Evolutionary conservation across 53 echinoderm and acorn worm species (phyloP).

Genomic region (Henricia sp.): DNA sequence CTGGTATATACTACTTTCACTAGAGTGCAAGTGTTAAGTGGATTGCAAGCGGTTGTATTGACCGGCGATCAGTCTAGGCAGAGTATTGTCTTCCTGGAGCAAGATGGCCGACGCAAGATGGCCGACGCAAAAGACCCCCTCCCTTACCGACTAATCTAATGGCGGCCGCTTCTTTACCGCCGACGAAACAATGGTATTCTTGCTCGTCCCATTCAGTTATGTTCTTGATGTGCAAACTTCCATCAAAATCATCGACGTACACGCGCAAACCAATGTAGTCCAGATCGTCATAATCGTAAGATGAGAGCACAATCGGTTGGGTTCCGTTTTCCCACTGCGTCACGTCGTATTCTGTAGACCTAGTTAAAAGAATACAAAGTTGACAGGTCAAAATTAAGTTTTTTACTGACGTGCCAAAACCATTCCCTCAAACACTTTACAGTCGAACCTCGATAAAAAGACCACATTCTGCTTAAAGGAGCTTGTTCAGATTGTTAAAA

Average conservation of each 20-base stretch:
- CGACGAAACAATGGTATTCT: background rate
- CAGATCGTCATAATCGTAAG: background rate
- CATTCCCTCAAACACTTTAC: no score
- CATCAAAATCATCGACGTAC: background rate
- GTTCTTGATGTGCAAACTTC: constrained; percentile 19
- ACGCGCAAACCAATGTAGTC: constrained; percentile 19
- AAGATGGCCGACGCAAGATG: no score
- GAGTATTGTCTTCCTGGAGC: no score
- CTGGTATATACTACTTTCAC: no score
- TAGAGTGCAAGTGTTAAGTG: no score
- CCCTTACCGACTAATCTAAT: constrained; percentile 24
- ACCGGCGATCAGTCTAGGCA: no score
- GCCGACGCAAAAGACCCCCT: no score
- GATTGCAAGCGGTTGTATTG: no score
- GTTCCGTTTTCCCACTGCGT: constrained; percentile 30
- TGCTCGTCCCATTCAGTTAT: background rate
- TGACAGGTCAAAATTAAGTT: background rate
- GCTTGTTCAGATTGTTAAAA: no score
- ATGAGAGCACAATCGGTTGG: background rate
- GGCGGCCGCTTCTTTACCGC: background rate
- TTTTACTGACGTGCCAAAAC: no score
- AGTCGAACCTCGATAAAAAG: no score
- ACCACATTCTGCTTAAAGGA: no score
- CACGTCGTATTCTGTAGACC: background rate
- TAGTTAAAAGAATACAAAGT: background rate